phyloP scores from a whole-genome alignment of 2,888 invertebrate genomes.

The Diarsia dahlii region DNA sequence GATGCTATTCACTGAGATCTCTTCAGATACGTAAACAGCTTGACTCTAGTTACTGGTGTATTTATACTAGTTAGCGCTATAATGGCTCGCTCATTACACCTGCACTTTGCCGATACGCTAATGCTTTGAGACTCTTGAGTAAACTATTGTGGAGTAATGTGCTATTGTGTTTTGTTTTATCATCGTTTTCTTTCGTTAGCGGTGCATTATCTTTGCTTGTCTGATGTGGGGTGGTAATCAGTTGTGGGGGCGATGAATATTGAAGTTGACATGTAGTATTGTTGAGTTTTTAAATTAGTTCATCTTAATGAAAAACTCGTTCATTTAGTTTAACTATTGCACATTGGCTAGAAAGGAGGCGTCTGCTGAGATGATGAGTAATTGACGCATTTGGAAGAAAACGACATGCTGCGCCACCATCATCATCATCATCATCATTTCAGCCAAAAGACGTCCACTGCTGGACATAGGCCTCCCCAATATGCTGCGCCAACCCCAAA shows the following conservation, averaged over 20 bases:
- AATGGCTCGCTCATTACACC: slow-evolving; percentile 65
- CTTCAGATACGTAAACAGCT: slow-evolving; percentile 76
- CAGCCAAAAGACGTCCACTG: no score
- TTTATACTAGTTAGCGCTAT: slow-evolving; percentile 72
- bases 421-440: no score
- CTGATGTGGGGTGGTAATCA: background rate
- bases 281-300: background rate
- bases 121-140: slow-evolving; percentile 33
- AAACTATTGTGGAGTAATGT: slow-evolving; percentile 40
- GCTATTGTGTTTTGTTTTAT: slow-evolving; percentile 33
- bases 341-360: no score
- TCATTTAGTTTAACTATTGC: background rate
- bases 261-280: background rate
- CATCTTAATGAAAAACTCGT: background rate
- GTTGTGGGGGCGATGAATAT: background rate
- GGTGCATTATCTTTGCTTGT: slow-evolving; percentile 12
- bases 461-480: no score
- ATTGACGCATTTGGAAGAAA: no score
- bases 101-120: slow-evolving; percentile 46
- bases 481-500: no score
- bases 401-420: no score
- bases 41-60: slow-evolving; percentile 71
- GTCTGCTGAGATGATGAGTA: no score
- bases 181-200: slow-evolving; percentile 10
- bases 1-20: slow-evolving; percentile 79